Evolutionary conservation across 2,797 vertebrate genomes (phyloP).

Genomic region (Lepus oiostolus): DNA sequence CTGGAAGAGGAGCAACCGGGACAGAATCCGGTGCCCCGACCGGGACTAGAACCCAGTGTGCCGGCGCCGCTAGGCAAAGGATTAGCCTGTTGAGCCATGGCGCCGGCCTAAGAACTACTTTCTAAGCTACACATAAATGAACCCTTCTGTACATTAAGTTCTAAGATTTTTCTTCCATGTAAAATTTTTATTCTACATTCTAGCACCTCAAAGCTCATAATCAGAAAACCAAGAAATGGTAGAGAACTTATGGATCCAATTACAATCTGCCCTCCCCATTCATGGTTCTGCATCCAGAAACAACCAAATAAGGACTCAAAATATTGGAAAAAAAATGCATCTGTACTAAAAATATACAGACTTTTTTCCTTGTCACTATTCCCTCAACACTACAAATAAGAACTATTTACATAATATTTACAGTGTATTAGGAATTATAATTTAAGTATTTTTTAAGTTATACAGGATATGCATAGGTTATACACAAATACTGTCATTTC

Average conservation of each 20-base stretch:
- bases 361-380: not conserved
- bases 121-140: slow-evolving; percentile 24
- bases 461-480: not conserved
- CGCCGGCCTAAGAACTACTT: not conserved
- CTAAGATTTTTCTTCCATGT: slow-evolving; percentile 30
- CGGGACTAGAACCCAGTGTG: too few relatives aligned
- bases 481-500: not conserved
- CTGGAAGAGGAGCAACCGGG: too few relatives aligned
- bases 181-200: not conserved
- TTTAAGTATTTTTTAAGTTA: not conserved
- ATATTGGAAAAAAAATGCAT: not conserved
- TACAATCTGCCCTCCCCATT: not conserved
- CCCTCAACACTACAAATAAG: not conserved
- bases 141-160: not conserved
- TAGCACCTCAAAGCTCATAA: not conserved
- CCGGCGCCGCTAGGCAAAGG: too few relatives aligned
- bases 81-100: too few relatives aligned
- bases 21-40: too few relatives aligned
- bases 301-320: not conserved
- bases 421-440: not conserved
- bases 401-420: not conserved
- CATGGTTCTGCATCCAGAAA: not conserved
- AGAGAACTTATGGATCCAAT: not conserved
- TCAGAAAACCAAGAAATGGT: not conserved
- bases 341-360: not conserved